Conservation (phyloP, 1,140 invertebrate genomes). For the Euura saliciscinereae region DNA sequence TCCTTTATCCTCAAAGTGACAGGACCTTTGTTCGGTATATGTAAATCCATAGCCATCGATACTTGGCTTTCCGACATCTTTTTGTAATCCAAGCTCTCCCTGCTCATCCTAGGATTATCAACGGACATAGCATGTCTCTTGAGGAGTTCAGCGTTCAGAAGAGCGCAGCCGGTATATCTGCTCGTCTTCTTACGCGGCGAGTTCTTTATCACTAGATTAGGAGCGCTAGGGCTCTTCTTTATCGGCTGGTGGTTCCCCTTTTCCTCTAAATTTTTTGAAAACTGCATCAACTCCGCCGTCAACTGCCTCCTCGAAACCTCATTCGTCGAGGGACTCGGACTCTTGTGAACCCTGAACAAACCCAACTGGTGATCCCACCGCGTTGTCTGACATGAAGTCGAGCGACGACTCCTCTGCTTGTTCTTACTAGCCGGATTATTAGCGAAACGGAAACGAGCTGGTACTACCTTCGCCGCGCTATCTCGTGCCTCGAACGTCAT, state of each 20-base stretch:
- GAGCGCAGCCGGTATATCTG: constrained; percentile 62
- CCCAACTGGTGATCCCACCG: constrained; percentile 69
- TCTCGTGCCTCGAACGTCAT: constrained; percentile 92
- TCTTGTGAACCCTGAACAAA: constrained; percentile 63
- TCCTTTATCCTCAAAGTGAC: constrained; percentile 73
- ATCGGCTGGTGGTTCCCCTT: constrained; percentile 51
- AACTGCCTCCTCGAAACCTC: constrained; percentile 61
- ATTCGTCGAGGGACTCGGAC: constrained; percentile 51
- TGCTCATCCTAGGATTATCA: constrained; percentile 62
- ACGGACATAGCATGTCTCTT: constrained; percentile 73
- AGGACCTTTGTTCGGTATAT: constrained; percentile 66
- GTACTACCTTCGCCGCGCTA: constrained; percentile 85
- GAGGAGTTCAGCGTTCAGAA: constrained; percentile 63
- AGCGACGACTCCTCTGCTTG: constrained; percentile 58
- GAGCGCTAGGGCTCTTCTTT: constrained; percentile 65
- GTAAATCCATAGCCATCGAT: constrained; percentile 76
- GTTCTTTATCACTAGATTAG: constrained; percentile 59
- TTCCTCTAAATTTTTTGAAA: constrained; percentile 68
- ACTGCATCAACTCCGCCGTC: constrained; percentile 73
- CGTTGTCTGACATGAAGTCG: constrained; percentile 59
- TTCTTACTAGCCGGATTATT: constrained; percentile 59
- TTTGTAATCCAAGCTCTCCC: constrained; percentile 58
- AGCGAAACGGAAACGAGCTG: constrained; percentile 71
- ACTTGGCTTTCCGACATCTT: constrained; percentile 68
- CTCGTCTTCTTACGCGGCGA: constrained; percentile 50